phyloP scores from a whole-genome alignment of 2,888 invertebrate genomes.

The Monoplex corrugatus region DNA sequence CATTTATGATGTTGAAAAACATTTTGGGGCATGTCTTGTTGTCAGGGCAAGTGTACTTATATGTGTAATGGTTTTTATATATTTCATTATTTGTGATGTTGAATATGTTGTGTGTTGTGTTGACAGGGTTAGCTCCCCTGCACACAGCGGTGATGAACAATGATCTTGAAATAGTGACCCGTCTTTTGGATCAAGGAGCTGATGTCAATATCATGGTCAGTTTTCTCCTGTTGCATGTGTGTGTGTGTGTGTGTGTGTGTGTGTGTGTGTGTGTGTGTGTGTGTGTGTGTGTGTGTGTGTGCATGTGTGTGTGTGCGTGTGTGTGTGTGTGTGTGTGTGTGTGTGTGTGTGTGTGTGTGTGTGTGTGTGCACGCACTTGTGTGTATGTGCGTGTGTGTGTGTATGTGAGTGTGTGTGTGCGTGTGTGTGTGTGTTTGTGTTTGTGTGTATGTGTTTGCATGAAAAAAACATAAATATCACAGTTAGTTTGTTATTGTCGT shows the following conservation, averaged over 20 bases:
- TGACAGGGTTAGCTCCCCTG: slow-evolving; percentile 71
- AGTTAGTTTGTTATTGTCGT: no score
- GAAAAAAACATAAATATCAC: no score
- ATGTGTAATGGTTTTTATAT: neutral
- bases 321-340: no score
- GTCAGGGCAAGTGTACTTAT: no score
- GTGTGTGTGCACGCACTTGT: no score
- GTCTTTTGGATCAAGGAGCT: slow-evolving; percentile 54
- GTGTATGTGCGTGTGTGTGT: no score
- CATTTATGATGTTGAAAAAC: no score
- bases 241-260: slow-evolving; percentile 18
- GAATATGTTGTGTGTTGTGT: neutral
- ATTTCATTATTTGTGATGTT: neutral
- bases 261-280: slow-evolving; percentile 10
- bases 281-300: neutral
- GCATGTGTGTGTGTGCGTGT: neutral
- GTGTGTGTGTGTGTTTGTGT: no score
- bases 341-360: no score
- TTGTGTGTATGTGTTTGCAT: no score
- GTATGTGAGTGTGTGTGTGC: no score
- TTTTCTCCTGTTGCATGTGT: neutral
- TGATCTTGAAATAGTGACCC: slow-evolving; percentile 55
- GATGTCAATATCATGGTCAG: slow-evolving; percentile 66
- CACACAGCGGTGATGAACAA: slow-evolving; percentile 69
- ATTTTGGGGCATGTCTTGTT: no score